Conservation (phyloP, 2,797 vertebrate genomes). For the Chloroceryle inda region DNA sequence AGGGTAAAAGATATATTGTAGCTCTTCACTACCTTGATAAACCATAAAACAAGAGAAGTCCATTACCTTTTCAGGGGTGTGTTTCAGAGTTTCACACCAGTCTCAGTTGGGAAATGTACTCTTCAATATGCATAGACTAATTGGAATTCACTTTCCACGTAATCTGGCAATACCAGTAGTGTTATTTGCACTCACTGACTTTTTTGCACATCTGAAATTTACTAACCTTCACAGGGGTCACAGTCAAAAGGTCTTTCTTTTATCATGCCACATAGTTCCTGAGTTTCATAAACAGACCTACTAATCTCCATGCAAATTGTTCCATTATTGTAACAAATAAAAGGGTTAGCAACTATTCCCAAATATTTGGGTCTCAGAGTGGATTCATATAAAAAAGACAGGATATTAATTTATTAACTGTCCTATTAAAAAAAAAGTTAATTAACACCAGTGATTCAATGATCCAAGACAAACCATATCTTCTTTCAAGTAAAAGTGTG, state of each 20-base stretch:
- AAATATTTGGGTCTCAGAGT: not conserved
- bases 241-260: not conserved
- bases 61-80: not conserved
- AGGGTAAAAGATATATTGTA: not conserved
- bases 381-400: not conserved
- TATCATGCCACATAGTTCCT: not conserved
- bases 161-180: not conserved
- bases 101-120: not conserved
- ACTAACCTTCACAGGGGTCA: not conserved
- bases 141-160: not conserved
- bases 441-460: not conserved
- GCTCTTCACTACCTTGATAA: not conserved
- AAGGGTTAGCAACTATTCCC: not conserved
- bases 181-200: not conserved
- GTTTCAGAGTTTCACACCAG: not conserved
- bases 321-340: not conserved
- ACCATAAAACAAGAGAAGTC: not conserved
- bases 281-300: not conserved
- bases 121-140: not conserved
- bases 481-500: not conserved
- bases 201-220: not conserved
- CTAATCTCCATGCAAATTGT: not conserved
- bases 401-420: not conserved
- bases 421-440: not conserved
- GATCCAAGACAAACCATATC: not conserved